A percentile compares a stretch with the other conserved stretches of the same genome.
These are phyloP conservation scores for Dipodomys spectabilis DNA, from an alignment of 2,113 vertebrate genomes.

Conservation along the genomic window DNA sequence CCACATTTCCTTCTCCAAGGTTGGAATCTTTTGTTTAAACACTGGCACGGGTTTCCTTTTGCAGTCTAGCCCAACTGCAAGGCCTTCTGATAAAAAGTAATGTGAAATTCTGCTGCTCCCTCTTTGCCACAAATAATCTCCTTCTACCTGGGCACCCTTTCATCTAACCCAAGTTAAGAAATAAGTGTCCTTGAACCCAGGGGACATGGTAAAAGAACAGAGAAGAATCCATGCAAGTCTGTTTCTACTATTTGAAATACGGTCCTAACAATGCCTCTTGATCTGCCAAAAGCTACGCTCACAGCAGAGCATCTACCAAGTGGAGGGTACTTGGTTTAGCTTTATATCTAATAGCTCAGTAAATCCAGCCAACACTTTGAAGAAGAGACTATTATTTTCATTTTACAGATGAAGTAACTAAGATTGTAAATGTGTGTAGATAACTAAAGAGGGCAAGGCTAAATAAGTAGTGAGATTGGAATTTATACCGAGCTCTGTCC, in stretches of 20 bases:
- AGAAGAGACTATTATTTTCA: not conserved
- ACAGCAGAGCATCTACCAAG: not conserved
- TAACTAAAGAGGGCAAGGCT: not conserved
- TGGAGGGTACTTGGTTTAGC: not conserved
- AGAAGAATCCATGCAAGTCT: not conserved
- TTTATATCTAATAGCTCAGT: not conserved
- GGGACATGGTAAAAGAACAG: not conserved
- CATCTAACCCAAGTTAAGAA: not conserved
- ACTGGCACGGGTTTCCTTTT: not conserved
- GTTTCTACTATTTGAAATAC: not conserved
- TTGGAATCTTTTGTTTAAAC: not conserved
- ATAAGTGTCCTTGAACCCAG: not conserved
- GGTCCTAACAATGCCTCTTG: not conserved
- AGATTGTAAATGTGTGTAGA: not conserved
- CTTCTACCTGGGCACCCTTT: not conserved
- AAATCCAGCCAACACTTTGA: not conserved
- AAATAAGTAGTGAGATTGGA: not conserved
- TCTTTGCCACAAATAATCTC: not conserved
- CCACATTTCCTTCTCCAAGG: not conserved
- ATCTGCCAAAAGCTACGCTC: not conserved
- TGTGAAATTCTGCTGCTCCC: not conserved
- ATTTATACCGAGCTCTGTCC: not conserved
- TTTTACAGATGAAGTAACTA: slow-evolving; percentile 34
- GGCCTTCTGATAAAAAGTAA: not conserved
- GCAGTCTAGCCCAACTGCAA: not conserved